A percentile compares a stretch with the other conserved stretches of the same genome.
Conservation (phyloP, 2,888 invertebrate species). For the Xestoiulus laeticollis region DNA sequence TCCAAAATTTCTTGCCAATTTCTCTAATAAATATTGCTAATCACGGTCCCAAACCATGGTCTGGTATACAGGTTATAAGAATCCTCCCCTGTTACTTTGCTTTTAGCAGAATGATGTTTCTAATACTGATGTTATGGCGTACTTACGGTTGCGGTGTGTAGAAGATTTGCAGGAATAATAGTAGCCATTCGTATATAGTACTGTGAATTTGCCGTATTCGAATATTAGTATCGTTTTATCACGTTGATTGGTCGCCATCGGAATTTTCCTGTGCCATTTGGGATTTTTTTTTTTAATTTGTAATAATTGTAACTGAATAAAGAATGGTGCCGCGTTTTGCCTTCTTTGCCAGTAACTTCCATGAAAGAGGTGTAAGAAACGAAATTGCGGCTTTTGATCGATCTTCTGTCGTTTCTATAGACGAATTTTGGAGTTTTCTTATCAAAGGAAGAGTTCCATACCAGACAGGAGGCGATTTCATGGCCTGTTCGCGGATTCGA, state of each 20-base stretch:
- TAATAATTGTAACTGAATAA: background rate
- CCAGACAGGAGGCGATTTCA: slow-evolving; percentile 24
- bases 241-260: background rate
- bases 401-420: background rate
- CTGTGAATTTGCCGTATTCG: slow-evolving; percentile 31
- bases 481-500: background rate
- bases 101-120: background rate
- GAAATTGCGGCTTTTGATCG: background rate
- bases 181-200: background rate
- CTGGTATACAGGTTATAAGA: background rate
- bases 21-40: background rate
- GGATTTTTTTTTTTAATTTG: background rate
- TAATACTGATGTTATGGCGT: slow-evolving; percentile 13
- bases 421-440: slow-evolving; percentile 16
- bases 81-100: background rate
- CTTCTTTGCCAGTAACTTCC: background rate
- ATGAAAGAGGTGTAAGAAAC: background rate
- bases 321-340: slow-evolving; percentile 9
- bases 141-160: slow-evolving; percentile 24
- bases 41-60: background rate
- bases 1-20: slow-evolving; percentile 23
- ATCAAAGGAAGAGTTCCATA: background rate
- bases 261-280: background rate
- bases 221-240: background rate
- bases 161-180: background rate